phyloP scores from a whole-genome alignment of 2,797 vertebrate genomes.

The Decapterus maruadsi region DNA sequence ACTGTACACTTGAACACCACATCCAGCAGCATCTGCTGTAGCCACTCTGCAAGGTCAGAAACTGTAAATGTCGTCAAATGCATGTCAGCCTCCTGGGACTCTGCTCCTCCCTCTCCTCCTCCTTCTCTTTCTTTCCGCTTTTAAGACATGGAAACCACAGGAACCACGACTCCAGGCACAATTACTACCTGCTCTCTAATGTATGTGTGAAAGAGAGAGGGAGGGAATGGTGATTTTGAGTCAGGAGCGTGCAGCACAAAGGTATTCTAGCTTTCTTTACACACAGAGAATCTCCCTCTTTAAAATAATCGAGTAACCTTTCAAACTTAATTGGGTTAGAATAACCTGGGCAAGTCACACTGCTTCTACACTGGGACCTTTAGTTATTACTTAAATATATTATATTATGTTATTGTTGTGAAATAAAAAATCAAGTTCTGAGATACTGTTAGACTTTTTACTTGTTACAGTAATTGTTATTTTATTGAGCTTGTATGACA shows the following conservation, averaged over 20 bases:
- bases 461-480: no score
- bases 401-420: no score
- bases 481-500: no score
- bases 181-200: slow-evolving; percentile 49
- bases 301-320: slow-evolving; percentile 25
- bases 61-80: slow-evolving; percentile 69
- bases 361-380: neutral
- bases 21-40: slow-evolving; percentile 32
- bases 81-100: slow-evolving; percentile 57
- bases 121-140: slow-evolving; percentile 48
- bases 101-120: slow-evolving; percentile 9
- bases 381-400: no score
- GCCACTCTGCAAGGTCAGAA: slow-evolving; percentile 62
- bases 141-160: slow-evolving; percentile 70
- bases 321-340: slow-evolving; percentile 7
- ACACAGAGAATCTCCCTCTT: slow-evolving; percentile 14
- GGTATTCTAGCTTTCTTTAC: slow-evolving; percentile 27
- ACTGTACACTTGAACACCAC: slow-evolving; percentile 5
- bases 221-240: neutral
- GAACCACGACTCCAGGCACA: slow-evolving; percentile 65
- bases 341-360: slow-evolving; percentile 13
- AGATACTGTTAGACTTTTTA: no score
- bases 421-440: no score
- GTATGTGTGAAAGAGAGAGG: neutral
- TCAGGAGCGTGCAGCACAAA: slow-evolving; percentile 8